Evolutionary conservation across 2,113 vertebrate genomes (phyloP), one percentile per base, ranked within the genome.

Genomic region (Marmota monax): DNA sequence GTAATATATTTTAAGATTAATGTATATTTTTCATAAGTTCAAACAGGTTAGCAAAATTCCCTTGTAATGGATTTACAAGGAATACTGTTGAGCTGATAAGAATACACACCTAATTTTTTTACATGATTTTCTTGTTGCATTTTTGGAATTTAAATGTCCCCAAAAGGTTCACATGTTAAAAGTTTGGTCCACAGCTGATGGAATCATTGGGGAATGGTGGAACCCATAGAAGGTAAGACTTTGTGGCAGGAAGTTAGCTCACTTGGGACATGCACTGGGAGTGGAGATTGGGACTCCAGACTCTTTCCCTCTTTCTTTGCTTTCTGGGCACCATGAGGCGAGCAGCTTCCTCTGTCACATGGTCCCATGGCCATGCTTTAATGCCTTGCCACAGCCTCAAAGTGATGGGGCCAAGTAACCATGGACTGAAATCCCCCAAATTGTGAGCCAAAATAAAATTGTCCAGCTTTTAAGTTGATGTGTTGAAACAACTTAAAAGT

Each of bases 21-120:
- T 74, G 63, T 45, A 29, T 48, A 37, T 13, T 17, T 72, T 72
- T 69, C 5, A 18, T 27, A 67, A 74, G 6, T 79, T 93, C 27
- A 88, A 94, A 53, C 27, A 67, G 65, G 76, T 92, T 90, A 96
- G 12, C 56, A 2, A 72, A 45, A 76, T 82, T 70, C 12, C 25
- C 61, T 65, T 9, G 25, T 73, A 85, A 82, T 16, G 56, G 20
- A 82, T 80, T 65, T 83, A 45, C 42, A 42, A 78, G n/a, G 7
- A 48, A 77, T 86, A 67, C 17, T 90, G 51, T 88, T 72, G 27
- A 42, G 18, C 2, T 82, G 2, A 67, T 37, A 13, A 16, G 18
- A 90, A 0, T 37, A 27, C 25, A 32, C 45, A 34, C 22, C 9
- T 78, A 83, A 70, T 11, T 69, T 76, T 25, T 39, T 23, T 11